Evolutionary conservation across 2,888 invertebrate genomes (phyloP).

Genomic region (Eilema griseolum): DNA sequence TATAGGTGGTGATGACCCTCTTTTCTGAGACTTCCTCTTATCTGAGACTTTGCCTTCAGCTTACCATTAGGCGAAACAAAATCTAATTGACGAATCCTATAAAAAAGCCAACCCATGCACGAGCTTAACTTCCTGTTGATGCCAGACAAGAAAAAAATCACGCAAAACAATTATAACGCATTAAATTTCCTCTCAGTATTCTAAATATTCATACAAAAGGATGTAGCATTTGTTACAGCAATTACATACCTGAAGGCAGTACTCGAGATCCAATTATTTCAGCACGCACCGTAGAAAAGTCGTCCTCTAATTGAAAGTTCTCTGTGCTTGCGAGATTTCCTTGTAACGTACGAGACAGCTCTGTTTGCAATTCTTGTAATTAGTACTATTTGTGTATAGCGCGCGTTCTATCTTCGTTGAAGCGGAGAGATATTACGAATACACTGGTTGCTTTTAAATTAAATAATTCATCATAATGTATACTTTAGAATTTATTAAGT

Average conservation of each 20-base stretch:
- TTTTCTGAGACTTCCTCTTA: too few relatives aligned
- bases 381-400: conserved; percentile 5
- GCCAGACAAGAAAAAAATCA: background rate
- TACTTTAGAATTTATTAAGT: too few relatives aligned
- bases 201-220: background rate
- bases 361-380: conserved; percentile 5
- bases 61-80: too few relatives aligned
- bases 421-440: background rate
- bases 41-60: too few relatives aligned
- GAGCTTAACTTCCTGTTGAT: background rate
- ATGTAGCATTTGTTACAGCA: conserved; percentile 1
- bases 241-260: conserved; percentile 18
- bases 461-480: background rate
- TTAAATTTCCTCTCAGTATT: background rate
- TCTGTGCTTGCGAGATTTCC: conserved; percentile 41
- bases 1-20: too few relatives aligned
- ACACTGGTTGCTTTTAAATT: background rate
- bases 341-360: conserved; percentile 16
- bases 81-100: too few relatives aligned
- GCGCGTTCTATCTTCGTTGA: background rate
- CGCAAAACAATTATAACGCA: background rate
- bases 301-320: conserved; percentile 45
- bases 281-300: conserved; percentile 33
- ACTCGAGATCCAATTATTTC: conserved; percentile 43
- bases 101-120: background rate